Conservation (phyloP, 2,113 vertebrate species). For the Coreoperca whiteheadi region DNA sequence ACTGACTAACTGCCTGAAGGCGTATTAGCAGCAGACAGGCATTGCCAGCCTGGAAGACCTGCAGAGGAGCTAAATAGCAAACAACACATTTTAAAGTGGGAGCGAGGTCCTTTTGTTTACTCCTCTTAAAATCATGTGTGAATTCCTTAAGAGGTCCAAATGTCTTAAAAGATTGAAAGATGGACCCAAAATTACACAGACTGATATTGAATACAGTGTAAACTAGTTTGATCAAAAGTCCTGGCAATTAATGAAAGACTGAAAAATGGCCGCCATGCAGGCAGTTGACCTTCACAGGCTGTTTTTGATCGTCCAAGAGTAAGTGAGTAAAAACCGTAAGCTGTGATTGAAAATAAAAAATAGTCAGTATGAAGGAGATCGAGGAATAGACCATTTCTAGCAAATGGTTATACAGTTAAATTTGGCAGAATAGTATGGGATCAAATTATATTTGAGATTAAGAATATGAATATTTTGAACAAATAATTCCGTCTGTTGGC, state of each 20-base stretch:
- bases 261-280: not conserved
- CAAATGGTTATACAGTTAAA: no score
- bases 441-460: no score
- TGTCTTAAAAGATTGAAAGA: constrained; percentile 2
- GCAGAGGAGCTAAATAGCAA: constrained; percentile 37
- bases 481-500: no score
- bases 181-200: not conserved
- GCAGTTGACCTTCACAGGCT: not conserved
- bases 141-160: not conserved
- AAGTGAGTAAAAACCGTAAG: not conserved
- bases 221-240: constrained; percentile 19
- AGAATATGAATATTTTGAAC: no score
- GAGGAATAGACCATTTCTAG: no score
- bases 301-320: not conserved
- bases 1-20: constrained; percentile 38
- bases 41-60: not conserved
- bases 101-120: not conserved
- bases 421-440: not conserved
- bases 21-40: constrained; percentile 41
- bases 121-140: not conserved
- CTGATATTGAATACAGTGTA: not conserved
- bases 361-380: no score
- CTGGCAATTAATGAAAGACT: not conserved
- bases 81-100: constrained; percentile 23
- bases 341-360: not conserved